Percentiles rank a stretch among this genome's conserved stretches.
Conservation (phyloP, 2,113 vertebrate genomes). For the Notothenia coriiceps region DNA sequence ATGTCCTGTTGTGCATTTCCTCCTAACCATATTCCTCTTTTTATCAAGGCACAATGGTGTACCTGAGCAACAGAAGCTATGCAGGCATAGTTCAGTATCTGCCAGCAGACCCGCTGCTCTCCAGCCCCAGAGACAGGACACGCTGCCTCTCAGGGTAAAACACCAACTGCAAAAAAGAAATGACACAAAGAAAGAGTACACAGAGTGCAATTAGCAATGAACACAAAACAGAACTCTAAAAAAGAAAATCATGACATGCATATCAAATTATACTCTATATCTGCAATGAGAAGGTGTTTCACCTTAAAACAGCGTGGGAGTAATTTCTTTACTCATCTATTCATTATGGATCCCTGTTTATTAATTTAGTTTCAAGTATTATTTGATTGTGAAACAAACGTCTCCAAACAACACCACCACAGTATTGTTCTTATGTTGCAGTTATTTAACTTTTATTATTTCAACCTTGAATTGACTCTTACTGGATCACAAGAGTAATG, state of each 20-base stretch:
- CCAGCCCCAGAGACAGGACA: slow-evolving; percentile 85
- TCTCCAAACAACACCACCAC: not conserved
- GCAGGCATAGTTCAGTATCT: slow-evolving; percentile 83
- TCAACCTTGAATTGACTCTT: not conserved
- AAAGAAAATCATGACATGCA: not conserved
- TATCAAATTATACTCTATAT: not conserved
- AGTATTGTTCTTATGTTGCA: not conserved
- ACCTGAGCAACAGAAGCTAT: slow-evolving; percentile 86
- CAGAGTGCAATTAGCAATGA: not conserved
- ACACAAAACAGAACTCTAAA: not conserved
- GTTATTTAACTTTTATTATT: not conserved
- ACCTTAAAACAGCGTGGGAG: not conserved
- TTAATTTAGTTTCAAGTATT: not conserved
- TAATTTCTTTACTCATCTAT: too few species aligned
- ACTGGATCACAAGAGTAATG: not conserved
- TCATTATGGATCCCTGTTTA: too few species aligned
- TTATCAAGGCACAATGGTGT: slow-evolving; percentile 80
- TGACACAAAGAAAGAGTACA: not conserved
- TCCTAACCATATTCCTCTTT: not conserved
- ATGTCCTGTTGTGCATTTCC: not conserved
- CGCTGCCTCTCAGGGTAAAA: slow-evolving; percentile 87
- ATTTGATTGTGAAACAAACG: not conserved
- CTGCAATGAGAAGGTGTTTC: not conserved
- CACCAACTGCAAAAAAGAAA: not conserved
- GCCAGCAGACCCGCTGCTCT: slow-evolving; percentile 79